These are phyloP conservation scores for Hydractinia symbiolongicarpus DNA, from an alignment of 30 jellyfish, hydroid and myxozoan genomes.

Conservation along the genomic window DNA sequence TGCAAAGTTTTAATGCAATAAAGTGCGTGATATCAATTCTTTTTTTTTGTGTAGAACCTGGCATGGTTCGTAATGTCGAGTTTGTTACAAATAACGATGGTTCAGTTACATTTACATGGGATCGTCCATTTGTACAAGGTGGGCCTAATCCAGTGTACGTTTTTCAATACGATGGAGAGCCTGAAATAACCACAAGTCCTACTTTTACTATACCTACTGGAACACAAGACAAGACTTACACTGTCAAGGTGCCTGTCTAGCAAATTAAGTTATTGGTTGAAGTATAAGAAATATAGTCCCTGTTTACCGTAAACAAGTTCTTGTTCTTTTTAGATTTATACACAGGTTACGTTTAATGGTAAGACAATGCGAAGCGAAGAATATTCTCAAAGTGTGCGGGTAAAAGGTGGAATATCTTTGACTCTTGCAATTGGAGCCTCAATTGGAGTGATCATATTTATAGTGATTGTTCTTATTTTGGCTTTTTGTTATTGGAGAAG, in stretches of 20 bases:
- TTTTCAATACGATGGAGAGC: conserved; percentile 10
- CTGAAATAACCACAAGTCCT: not conserved
- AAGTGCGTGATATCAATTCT: not conserved
- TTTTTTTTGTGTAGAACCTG: conserved; percentile 41
- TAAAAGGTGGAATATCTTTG: conserved; percentile 45
- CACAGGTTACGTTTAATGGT: conserved; percentile 16
- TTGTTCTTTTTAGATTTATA: conserved; percentile 13
- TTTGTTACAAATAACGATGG: conserved; percentile 34
- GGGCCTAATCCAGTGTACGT: conserved; percentile 25
- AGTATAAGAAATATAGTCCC: not conserved
- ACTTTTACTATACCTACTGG: not conserved
- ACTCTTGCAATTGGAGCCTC: conserved; percentile 42
- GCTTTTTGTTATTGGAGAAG: conserved; percentile 32
- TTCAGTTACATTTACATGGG: conserved; percentile 46
- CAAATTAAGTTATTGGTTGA: not conserved
- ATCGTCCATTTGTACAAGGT: conserved; percentile 35
- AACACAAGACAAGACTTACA: conserved; percentile 5
- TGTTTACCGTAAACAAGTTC: not conserved
- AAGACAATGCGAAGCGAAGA: not conserved
- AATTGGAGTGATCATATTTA: conserved; percentile 15
- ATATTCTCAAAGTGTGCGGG: not conserved
- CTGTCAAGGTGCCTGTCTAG: not conserved
- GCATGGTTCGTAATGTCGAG: conserved; percentile 30
- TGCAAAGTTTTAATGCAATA: not conserved
- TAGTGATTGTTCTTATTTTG: conserved; percentile 4